Evolutionary conservation across 1,140 invertebrate genomes (phyloP).

Genomic region (Copidosoma floridanum): DNA sequence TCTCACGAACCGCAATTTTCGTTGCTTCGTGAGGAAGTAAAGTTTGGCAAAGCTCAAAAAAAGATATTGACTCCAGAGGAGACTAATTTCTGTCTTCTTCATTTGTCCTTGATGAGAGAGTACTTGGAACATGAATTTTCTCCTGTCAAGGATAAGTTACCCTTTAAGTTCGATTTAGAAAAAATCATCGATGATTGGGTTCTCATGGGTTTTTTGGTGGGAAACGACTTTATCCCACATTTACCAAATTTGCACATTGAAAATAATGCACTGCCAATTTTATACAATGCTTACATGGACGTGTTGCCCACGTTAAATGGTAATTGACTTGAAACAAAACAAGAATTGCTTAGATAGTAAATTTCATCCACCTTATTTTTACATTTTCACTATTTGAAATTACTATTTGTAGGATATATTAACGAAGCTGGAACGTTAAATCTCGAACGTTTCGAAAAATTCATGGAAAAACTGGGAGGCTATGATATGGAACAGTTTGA

Average conservation of each 20-base stretch:
- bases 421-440: slow-evolving; percentile 88
- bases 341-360: no score
- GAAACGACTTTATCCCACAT: slow-evolving; percentile 97
- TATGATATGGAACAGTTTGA: slow-evolving; percentile 84
- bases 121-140: slow-evolving; percentile 93
- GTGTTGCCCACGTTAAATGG: slow-evolving; percentile 84
- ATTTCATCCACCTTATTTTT: slow-evolving; percentile 21
- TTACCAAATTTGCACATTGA: slow-evolving; percentile 91
- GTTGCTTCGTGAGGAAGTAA: slow-evolving; percentile 86
- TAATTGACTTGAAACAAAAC: no score
- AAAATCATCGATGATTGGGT: slow-evolving; percentile 78
- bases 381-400: slow-evolving; percentile 10
- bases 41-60: slow-evolving; percentile 68
- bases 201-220: slow-evolving; percentile 92
- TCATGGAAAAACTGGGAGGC: slow-evolving; percentile 73
- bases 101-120: slow-evolving; percentile 87
- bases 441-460: slow-evolving; percentile 81
- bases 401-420: slow-evolving; percentile 73
- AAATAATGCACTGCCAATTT: slow-evolving; percentile 79
- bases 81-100: slow-evolving; percentile 89
- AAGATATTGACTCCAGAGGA: slow-evolving; percentile 73
- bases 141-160: slow-evolving; percentile 66
- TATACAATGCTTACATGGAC: slow-evolving; percentile 87
- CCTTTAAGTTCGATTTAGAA: slow-evolving; percentile 75
- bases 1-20: slow-evolving; percentile 94